Base-by-base conservation (phyloP, 2,797 vertebrate species). In the Cichlasoma orientale region DNA sequence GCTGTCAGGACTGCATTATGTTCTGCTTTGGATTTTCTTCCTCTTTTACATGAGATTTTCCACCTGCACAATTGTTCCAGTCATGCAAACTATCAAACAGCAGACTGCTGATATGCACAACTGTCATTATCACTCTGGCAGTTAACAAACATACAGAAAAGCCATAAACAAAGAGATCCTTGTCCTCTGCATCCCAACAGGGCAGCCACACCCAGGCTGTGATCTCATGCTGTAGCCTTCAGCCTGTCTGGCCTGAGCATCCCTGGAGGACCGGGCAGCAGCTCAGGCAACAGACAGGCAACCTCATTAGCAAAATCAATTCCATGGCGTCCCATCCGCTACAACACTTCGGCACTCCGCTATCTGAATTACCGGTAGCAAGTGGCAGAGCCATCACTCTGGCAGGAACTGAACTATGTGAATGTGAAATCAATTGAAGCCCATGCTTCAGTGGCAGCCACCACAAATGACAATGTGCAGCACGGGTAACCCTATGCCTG, bases 121-220 rank as follows among this genome's bases (percentile, higher is more conserved):
- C 61, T 38, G 41, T 23, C 56, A 79, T 61, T 74, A 44, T 27
- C 31, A 54, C 58, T 38, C 27, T 55, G 7, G 3, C 31, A 29
- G 74, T 89, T 68, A 74, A 68, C 50, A 82, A 83, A 83, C 27
- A 75, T 27, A 66, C 52, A 75, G 25, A 75, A 55, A 21, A n/a
- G n/a, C 44, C 58, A 50, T 44, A 82, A 58, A 90, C 85, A 92
- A 76, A 90, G 78, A 81, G 38, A 75, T 63, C 56, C 61, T 44
- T 77, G 69, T 82, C 71, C 78, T 78, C 50, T 85, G 78, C 81
- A 89, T 86, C 86, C 72, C 57, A 59, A 57, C 73, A 84, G 74
- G 56, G 53, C 77, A n/a, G 89, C 92, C 92, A 91, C 93, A 90
- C 94, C 92, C 92, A 89, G 66, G 85, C 83, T 77, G 92, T 94